Evolutionary conservation across 1,140 invertebrate genomes (phyloP), one percentile per base, ranked within the genome.

Genomic region (Octopus bimaculoides): DNA sequence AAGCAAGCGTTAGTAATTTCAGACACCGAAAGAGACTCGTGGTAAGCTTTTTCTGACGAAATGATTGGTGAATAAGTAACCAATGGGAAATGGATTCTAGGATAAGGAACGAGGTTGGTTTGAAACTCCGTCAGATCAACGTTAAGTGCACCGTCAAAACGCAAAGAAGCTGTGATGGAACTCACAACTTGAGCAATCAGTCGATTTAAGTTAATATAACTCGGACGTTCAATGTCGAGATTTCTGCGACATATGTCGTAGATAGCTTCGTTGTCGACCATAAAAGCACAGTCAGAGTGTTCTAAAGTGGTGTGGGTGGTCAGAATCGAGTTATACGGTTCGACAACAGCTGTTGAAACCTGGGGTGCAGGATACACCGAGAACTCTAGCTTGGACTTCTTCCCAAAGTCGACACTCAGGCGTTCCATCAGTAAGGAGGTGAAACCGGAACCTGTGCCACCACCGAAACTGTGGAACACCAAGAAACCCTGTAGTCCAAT

Each of bases 1-100:
- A 96, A 96, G 89, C 94, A 95, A 12, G 94, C 93, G 88, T 94
- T 95, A 84, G 95, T 96, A 85, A 96, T 95, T 88, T 96, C 95
- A 54, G 93, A 92, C 12, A 96, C 86, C 3, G 84, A 85, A 10
- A 87, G 79, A 9, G 9, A 17, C 56, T 61, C 56, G 56, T 61
- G 56, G 56, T 61, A 61, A 61, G 56, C 56, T 17, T 61, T 61
- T 61, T 17, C 17, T 17, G 17, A 61, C 56, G 56, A 17, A 61
- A 61, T 61, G 56, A 61, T 81, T 88, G 87, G 87, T 41, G 87
- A 86, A 77, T 87, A 87, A 12, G 85, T 87, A 26, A 82, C 83
- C 10, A 88, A 75, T 8, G 88, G 56, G 56, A 61, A 61, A 61
- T 9, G 9, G 56, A 88, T 88, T 52, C 87, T 80, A 10, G 88